Evolutionary conservation across 2,113 vertebrate species (phyloP).

Genomic region (Puffinus mauretanicus): DNA sequence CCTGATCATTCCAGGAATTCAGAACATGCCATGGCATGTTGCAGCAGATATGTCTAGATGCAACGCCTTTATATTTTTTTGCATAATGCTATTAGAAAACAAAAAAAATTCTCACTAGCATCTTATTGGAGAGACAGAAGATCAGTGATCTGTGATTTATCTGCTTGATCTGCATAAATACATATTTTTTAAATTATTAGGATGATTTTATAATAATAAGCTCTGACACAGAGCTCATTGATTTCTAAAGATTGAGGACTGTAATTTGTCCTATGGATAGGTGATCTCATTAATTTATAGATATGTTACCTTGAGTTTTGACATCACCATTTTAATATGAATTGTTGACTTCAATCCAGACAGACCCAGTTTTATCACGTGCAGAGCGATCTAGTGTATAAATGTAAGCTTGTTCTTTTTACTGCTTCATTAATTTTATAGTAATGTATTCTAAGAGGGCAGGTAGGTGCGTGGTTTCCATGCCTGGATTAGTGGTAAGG

Average conservation of each 20-base stretch:
- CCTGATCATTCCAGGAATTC: background rate
- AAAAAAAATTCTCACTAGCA: background rate
- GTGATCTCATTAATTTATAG: background rate
- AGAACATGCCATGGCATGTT: background rate
- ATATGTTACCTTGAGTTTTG: background rate
- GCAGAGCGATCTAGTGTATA: background rate
- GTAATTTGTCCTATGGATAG: background rate
- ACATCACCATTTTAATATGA: background rate
- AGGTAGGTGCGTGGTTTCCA: background rate
- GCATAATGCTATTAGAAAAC: background rate
- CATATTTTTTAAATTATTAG: background rate
- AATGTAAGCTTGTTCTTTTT: background rate
- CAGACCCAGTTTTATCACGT: background rate
- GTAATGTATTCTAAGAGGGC: background rate
- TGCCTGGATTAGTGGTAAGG: background rate
- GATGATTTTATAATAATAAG: background rate
- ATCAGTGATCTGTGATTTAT: background rate
- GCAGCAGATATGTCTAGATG: background rate
- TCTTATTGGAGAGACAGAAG: background rate
- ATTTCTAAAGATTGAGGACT: background rate
- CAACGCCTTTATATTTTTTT: background rate
- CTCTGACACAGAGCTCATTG: background rate
- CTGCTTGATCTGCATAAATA: background rate
- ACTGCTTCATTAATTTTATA: background rate
- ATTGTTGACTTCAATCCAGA: background rate